Base-by-base conservation (phyloP, 2,888 invertebrate genomes). In the Theretra japonica region DNA sequence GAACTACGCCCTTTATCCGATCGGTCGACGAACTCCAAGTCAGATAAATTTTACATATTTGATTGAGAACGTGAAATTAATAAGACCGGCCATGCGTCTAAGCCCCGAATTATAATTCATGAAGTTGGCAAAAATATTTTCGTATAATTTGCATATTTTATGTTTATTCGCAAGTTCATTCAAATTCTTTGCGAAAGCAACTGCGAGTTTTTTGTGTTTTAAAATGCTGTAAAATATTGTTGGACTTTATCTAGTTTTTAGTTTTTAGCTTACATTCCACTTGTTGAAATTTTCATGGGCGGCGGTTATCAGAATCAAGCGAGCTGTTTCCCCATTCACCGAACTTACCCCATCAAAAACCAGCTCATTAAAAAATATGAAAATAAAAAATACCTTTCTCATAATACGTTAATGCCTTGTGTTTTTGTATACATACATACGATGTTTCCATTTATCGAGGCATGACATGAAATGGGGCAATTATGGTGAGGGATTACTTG, bases 401-500 rank as follows among this genome's bases (percentile, higher is more conserved):
- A 41, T 41, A 11, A 41, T 41, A 41, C 15, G 11, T 48, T 23
- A 48, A 50, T 41, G 25, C 50, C 33, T 19, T 17, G 25, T 21
- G 28, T 28, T 25, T 48, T 60, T 28, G 25, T n/a, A 60, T 30
- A n/a, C n/a, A 60, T 19, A 23, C 60, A 60, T 15, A 59, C n/a
- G 15, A 59, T 53, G 50, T 50, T 60, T 58, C 50, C 53, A 74
- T 68, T 73, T 73, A 75, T 75, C 74, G 75, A 75, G 72, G 75
- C 74, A 72, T 73, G 74, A 72, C 75, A 73, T 56, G 73, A 73
- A 75, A 73, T 72, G 74, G 77, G 90, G 88, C 93, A 93, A 93
- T 94, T 93, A 92, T 79, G 78, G 82, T 80, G 79, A 75, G 82
- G 88, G 90, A 90, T 91, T 92, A 89, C 84, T 87, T 83, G 87